phyloP scores from a whole-genome alignment of 2,888 invertebrate genomes.

The Priocnemis perturbator region DNA sequence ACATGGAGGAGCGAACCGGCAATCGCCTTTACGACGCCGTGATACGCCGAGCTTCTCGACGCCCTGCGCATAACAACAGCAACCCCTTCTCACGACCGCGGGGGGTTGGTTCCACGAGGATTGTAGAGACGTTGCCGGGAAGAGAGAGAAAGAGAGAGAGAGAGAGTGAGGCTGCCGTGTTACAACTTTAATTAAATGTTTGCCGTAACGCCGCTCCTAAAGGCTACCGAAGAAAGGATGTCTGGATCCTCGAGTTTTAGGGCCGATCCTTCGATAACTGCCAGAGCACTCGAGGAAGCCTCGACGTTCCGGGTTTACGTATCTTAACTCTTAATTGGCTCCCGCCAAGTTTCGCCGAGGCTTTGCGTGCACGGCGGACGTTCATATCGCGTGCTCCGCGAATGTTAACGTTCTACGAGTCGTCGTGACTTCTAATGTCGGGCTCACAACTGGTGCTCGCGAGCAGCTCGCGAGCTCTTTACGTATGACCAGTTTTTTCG shows the following conservation, averaged over 20 bases:
- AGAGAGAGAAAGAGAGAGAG: neutral
- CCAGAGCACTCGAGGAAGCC: neutral
- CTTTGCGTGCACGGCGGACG: too few relatives aligned
- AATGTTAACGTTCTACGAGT: too few relatives aligned
- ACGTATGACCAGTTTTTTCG: too few relatives aligned
- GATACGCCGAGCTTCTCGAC: conserved; percentile 54
- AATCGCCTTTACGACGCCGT: conserved; percentile 71
- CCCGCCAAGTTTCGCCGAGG: neutral
- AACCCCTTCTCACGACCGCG: conserved; percentile 13
- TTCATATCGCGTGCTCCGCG: too few relatives aligned
- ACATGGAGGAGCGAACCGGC: conserved; percentile 62
- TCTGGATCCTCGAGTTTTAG: conserved; percentile 38
- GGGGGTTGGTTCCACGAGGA: neutral
- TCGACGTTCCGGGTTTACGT: conserved; percentile 8
- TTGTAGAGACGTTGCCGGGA: too few relatives aligned
- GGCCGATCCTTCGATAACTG: conserved; percentile 42
- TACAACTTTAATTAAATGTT: conserved; percentile 71
- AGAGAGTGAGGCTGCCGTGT: conserved; percentile 24
- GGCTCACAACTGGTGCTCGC: too few relatives aligned
- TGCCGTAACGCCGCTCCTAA: conserved; percentile 44
- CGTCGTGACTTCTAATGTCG: too few relatives aligned
- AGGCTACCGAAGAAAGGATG: conserved; percentile 46
- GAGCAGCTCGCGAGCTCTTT: too few relatives aligned
- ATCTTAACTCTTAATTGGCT: conserved; percentile 6
- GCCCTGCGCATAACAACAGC: conserved; percentile 57